Conservation (phyloP, 2,888 invertebrate species). For the Choreutis nemorana region DNA sequence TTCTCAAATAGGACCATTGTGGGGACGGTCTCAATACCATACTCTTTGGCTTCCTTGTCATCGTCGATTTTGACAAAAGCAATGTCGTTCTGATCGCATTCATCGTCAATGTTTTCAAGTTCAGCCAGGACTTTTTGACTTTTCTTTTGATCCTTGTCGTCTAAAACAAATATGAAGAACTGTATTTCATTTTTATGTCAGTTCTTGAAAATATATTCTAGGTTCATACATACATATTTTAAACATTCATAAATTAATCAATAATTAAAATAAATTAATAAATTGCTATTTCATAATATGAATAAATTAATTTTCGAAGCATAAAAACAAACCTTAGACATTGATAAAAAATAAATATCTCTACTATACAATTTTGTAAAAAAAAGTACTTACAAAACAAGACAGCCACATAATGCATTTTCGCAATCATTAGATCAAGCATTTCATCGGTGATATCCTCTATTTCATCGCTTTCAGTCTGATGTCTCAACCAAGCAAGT, state of each 20-base stretch:
- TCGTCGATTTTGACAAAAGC: constrained; percentile 93
- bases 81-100: constrained; percentile 91
- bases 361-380: too few species aligned
- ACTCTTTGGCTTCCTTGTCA: constrained; percentile 87
- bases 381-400: constrained; percentile 81
- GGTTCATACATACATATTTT: constrained; percentile 6
- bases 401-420: constrained; percentile 89
- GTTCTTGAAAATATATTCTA: constrained; percentile 39
- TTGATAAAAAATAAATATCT: too few species aligned
- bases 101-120: constrained; percentile 92
- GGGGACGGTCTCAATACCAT: constrained; percentile 84
- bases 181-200: constrained; percentile 62
- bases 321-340: too few species aligned
- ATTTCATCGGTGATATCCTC: constrained; percentile 95
- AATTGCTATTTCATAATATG: not conserved
- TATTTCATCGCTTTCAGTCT: constrained; percentile 87
- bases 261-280: constrained; percentile 6
- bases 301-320: not conserved
- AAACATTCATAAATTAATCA: not conserved
- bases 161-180: constrained; percentile 64
- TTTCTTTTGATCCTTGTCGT: constrained; percentile 91
- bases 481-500: constrained; percentile 84
- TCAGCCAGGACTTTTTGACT: constrained; percentile 85
- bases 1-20: constrained; percentile 81
- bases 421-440: constrained; percentile 87